phyloP scores from a whole-genome alignment of 1,140 invertebrate genomes.

The Drosophila kepulauana region DNA sequence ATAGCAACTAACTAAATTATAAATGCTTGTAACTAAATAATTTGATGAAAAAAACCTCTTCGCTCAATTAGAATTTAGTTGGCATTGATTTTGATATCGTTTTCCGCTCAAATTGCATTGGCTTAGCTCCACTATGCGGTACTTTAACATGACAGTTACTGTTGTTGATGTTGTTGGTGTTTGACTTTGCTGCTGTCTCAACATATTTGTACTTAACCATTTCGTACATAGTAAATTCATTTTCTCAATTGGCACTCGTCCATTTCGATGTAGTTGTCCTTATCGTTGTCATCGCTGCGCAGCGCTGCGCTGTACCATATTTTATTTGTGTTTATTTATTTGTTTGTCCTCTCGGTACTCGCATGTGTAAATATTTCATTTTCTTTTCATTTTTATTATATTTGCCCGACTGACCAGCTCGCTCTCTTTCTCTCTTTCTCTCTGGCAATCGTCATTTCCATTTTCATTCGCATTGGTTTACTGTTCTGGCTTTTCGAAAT shows the following conservation, averaged over 20 bases:
- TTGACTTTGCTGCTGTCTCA: constrained; percentile 2
- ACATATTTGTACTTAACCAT: constrained; percentile 77
- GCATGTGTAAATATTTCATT: constrained; percentile 83
- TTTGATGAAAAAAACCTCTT: no score
- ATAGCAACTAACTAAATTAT: no score
- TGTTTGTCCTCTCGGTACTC: constrained; percentile 42
- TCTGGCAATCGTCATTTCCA: neutral
- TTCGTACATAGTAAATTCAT: constrained; percentile 80
- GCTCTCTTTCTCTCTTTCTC: neutral
- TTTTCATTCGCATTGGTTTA: no score
- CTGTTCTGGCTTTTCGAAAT: neutral
- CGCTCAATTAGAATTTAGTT: no score
- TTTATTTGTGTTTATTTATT: constrained; percentile 80
- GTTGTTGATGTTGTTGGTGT: constrained; percentile 18
- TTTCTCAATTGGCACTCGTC: constrained; percentile 77
- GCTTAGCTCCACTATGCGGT: constrained; percentile 3
- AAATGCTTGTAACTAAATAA: no score
- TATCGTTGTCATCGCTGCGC: constrained; percentile 36
- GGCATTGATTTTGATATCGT: no score
- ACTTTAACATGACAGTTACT: neutral
- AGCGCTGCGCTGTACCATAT: constrained; percentile 50
- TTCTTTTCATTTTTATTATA: constrained; percentile 81
- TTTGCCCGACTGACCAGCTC: constrained; percentile 49
- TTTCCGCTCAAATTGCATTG: neutral
- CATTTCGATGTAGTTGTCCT: constrained; percentile 48